Evolutionary conservation across 2,113 vertebrate genomes (phyloP).

Genomic region (Eulacestoma nigropectus): DNA sequence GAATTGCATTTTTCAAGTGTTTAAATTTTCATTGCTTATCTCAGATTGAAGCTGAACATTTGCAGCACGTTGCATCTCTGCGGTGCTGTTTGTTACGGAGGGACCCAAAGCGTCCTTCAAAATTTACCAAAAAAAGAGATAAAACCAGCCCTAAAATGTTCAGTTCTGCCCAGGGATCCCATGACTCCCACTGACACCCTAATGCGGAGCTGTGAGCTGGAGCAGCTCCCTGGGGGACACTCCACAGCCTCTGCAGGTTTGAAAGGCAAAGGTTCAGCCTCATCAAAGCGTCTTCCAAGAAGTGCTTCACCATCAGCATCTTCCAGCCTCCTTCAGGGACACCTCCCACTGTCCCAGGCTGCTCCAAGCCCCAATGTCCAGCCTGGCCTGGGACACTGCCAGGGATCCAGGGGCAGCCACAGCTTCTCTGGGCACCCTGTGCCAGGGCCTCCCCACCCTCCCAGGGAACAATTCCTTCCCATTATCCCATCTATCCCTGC

Average conservation of each 20-base stretch:
- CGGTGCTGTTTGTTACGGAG: background rate
- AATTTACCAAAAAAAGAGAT: background rate
- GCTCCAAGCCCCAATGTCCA: background rate
- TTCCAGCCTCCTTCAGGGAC: background rate
- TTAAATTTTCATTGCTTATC: background rate
- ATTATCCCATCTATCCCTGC: background rate
- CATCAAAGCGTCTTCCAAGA: constrained; percentile 23
- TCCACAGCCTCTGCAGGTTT: constrained; percentile 36
- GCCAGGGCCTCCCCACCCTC: background rate
- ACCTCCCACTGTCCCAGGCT: background rate
- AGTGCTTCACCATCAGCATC: background rate
- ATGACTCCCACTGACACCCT: background rate
- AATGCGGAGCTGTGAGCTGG: background rate
- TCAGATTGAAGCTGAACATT: background rate
- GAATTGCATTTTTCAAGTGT: background rate
- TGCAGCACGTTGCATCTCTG: background rate
- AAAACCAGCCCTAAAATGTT: background rate
- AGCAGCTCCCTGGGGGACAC: background rate
- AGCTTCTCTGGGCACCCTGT: background rate
- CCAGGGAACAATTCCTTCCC: background rate
- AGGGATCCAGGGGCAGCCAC: background rate
- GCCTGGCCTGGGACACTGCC: background rate
- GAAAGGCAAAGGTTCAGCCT: constrained; percentile 42
- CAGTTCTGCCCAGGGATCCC: background rate
- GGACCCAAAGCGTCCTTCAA: background rate